These are phyloP conservation scores for Tetrax tetrax DNA, from an alignment of 2,113 vertebrate genomes.

Conservation along the genomic window DNA sequence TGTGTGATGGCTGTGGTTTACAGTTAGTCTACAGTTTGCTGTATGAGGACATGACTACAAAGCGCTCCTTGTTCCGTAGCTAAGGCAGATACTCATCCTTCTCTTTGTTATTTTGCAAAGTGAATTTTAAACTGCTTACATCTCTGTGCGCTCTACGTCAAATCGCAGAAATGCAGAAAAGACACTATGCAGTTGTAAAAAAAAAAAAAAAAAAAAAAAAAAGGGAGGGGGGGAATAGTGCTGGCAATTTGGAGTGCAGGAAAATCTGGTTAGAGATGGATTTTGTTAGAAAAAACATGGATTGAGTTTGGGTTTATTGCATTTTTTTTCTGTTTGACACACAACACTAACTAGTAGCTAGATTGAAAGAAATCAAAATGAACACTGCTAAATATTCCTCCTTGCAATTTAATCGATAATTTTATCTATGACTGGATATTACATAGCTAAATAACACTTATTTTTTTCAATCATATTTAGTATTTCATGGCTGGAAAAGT, in stretches of 20 bases:
- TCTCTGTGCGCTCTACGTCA: not conserved
- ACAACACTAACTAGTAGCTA: not conserved
- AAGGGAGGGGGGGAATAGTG: not conserved
- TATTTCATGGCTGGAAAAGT: not conserved
- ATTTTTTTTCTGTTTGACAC: not conserved
- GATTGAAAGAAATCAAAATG: not conserved
- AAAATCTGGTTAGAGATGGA: not conserved
- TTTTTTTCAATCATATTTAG: not conserved
- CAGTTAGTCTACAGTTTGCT: not conserved
- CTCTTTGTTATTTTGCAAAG: not conserved
- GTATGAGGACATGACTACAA: rapidly evolving
- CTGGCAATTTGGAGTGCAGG: not conserved
- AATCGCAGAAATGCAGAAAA: not conserved
- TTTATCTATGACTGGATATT: not conserved
- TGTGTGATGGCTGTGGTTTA: not conserved
- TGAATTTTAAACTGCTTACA: not conserved
- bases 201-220: not conserved
- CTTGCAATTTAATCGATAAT: not conserved
- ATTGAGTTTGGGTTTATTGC: not conserved
- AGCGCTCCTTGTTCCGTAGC: not conserved
- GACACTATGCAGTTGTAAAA: not conserved
- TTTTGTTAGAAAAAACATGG: not conserved
- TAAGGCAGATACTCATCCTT: not conserved
- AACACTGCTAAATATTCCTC: not conserved
- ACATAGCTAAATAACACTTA: not conserved